Evolutionary conservation across 2,888 invertebrate species (phyloP).

Genomic region (Torymus tubicola): DNA sequence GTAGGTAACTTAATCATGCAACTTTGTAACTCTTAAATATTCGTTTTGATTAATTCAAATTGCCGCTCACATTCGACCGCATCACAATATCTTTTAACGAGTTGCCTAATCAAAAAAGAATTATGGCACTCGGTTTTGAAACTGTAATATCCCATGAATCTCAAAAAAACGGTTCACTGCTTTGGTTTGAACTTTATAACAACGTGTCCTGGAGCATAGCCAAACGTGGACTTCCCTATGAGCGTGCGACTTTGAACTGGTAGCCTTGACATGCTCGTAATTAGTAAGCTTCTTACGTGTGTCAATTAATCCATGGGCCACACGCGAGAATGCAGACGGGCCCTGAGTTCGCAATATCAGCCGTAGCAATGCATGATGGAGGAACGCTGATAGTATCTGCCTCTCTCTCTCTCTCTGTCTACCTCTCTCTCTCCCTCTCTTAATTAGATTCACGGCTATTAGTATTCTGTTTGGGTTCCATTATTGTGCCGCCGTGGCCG

Average conservation of each 20-base stretch:
- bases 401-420: too few relatives aligned
- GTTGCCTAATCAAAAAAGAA: too few relatives aligned
- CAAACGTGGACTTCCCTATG: not conserved
- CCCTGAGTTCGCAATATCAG: too few relatives aligned
- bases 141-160: slow-evolving; percentile 22
- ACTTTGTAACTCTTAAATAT: too few relatives aligned
- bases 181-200: not conserved
- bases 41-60: too few relatives aligned
- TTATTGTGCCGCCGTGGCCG: slow-evolving; percentile 31
- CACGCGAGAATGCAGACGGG: not conserved
- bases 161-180: not conserved
- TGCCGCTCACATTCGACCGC: too few relatives aligned
- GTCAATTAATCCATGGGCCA: slow-evolving; percentile 6
- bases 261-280: not conserved
- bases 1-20: too few relatives aligned
- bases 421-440: slow-evolving; percentile 32
- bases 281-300: slow-evolving; percentile 20
- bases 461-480: slow-evolving; percentile 66
- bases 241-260: slow-evolving; percentile 4
- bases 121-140: not conserved
- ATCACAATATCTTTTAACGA: too few relatives aligned
- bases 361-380: too few relatives aligned
- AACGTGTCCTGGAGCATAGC: not conserved
- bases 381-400: too few relatives aligned
- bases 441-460: slow-evolving; percentile 66